Conservation (phyloP, 2,797 vertebrate species). For the Oryzias sinensis region DNA sequence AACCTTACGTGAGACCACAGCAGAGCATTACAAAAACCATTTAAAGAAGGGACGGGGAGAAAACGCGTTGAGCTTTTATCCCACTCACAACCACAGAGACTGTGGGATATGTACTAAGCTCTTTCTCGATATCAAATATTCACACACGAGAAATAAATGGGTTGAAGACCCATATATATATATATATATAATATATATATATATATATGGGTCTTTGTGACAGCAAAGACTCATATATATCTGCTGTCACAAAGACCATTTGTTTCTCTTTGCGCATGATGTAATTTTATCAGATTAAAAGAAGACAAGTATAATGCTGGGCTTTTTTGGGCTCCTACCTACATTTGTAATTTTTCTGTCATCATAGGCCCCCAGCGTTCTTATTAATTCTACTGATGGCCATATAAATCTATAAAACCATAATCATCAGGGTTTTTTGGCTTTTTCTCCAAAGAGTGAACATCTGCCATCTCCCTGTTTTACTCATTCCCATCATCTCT, state of each 20-base stretch:
- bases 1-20: conserved; percentile 39
- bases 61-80: conserved; percentile 62
- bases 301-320: too few relatives aligned
- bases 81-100: conserved; percentile 47
- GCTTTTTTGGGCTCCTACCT: too few relatives aligned
- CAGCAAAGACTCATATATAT: conserved; percentile 9
- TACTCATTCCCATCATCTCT: too few relatives aligned
- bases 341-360: too few relatives aligned
- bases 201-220: too few relatives aligned
- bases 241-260: conserved; percentile 23
- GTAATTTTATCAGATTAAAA: neutral
- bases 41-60: conserved; percentile 43
- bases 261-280: neutral
- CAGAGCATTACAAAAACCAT: conserved; percentile 47
- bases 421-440: too few relatives aligned
- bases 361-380: too few relatives aligned
- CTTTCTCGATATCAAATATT: conserved; percentile 70
- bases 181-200: too few relatives aligned
- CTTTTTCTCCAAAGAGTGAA: too few relatives aligned
- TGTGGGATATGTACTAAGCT: conserved; percentile 41
- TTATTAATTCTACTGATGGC: too few relatives aligned
- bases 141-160: conserved; percentile 50
- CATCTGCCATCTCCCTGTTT: too few relatives aligned
- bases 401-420: too few relatives aligned
- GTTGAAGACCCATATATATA: conserved; percentile 31